These are phyloP conservation scores for Acleris cristana DNA, from an alignment of 2,888 invertebrate species.

Conservation along the genomic window DNA sequence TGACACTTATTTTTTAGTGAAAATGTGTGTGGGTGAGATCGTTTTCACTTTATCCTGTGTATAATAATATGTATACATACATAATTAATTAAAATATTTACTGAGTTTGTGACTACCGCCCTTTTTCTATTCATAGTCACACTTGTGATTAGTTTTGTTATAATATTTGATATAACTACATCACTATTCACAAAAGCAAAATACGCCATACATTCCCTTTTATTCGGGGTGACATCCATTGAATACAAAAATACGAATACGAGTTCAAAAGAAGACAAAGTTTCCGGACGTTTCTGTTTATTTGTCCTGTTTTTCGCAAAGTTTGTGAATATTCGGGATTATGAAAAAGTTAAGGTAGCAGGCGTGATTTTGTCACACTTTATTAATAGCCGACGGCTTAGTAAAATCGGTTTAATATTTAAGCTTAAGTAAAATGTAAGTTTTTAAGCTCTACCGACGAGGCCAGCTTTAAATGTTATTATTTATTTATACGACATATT, in stretches of 20 bases:
- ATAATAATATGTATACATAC: no score
- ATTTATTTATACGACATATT: no score
- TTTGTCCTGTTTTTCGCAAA: slow-evolving; percentile 26
- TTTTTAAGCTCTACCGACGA: no score
- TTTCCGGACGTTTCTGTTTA: slow-evolving; percentile 29
- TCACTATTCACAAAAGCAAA: slow-evolving; percentile 11
- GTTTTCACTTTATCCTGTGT: no score
- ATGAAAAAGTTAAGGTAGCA: slow-evolving; percentile 3
- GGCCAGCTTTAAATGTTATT: no score
- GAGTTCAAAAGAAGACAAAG: slow-evolving; percentile 31
- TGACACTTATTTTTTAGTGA: no score
- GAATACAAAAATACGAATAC: slow-evolving; percentile 39
- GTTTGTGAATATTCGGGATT: slow-evolving; percentile 17
- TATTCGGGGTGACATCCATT: slow-evolving; percentile 37
- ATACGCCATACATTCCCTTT: slow-evolving; percentile 11
- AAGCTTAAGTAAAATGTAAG: no score
- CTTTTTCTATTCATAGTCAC: no score
- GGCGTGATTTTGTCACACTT: neutral
- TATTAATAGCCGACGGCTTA: slow-evolving; percentile 1
- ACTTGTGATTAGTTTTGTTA: neutral
- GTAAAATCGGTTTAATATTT: no score
- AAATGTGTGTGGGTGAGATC: no score
- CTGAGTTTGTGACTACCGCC: no score
- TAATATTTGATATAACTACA: neutral
- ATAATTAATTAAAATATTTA: no score